Evolutionary conservation across 1,140 invertebrate species (phyloP), one percentile per base, ranked within the genome.

Genomic region (Aphelenchoides fujianensis): DNA sequence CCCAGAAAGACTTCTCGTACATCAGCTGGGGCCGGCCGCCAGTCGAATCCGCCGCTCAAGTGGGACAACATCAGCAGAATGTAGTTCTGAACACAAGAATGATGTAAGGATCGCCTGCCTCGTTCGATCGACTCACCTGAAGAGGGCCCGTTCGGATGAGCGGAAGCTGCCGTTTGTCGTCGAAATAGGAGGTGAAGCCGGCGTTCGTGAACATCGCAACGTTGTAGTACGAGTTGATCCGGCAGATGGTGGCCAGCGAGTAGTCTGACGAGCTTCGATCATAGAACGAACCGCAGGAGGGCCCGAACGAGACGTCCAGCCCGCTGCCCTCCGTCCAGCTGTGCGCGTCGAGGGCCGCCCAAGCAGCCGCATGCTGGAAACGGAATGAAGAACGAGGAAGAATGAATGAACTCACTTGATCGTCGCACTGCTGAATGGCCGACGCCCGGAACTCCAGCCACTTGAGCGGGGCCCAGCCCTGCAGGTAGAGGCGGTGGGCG

Each of bases 161-260:
- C 30, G 68, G 57, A 2, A 59, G 59, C 57, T 75, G 62, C 7
- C 57, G 59, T 31, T 80, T 80, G 27, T 71, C 59, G 16, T 76
- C 35, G 55, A 73, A 71, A 32, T 64, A 81, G 31, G 68, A 75
- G 53, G 70, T 75, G 61, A 82, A 80, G 23, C 80, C 80, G 7
- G 80, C 80, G 63, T 79, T 81, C 16, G 79, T 82, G 54, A 80
- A 78, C 67, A 80, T 80, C 34, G 80, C 70, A 35, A 82, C 71
- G 2, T 57, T 16, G 37, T 72, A 68, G 62, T 68, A 80, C 12
- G 57, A 63, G 16, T 82, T 74, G 59, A 80, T 82, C n/a, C 79
- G 37, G 28, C 67, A 54, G 19, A 82, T 70, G 28, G 79, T 78
- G 19, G 79, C 80, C 32, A 80, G 57, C 9, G 78, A 53, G 55